Base-by-base conservation (phyloP, 2,797 vertebrate genomes). In the Channallabes apus region DNA sequence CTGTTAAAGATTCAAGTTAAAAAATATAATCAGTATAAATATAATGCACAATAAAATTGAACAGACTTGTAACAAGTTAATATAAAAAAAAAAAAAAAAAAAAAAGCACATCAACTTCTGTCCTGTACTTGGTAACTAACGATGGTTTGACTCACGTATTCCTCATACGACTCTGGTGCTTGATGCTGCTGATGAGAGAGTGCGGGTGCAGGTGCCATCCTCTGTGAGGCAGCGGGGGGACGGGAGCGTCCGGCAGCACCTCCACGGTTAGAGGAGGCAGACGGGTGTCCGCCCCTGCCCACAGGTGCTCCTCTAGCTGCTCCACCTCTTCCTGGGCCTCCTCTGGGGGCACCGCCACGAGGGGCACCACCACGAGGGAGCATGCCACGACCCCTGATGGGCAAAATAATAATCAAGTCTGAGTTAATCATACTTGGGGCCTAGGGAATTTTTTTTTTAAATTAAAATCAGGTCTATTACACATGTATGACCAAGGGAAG, bases 151-250 rank as follows among this genome's bases (percentile, higher is more conserved):
- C 97, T 96, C 93, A 99, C 98, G 88, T 99, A 99, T 91, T 98
- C 98, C 41, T 98, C 97, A 1, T 99, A 99, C 82, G 92, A 90
- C 27, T 99, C 97, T 1, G 96, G 3, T 94, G 91, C 38, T 94
- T 89, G 97, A 80, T 97, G 93, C 14, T 94, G 94, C 83, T 95
- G 95, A 86, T 88, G 96, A 90, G 88, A 96, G 93, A 91, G 95
- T 90, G 91, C 92, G 0, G 91, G 27, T 20, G 94, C 84, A 0
- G 95, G 95, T 0, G 95, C 95, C 96, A 98, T 99, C 90, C 97
- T 97, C 81, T 96, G 96, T 41, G 96, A 93, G 3, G 92, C 87
- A 0, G 96, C 71, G 29, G 96, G 96, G 6, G 96, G 96, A 56
- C 97, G 96, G 2, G 97, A 96, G 72, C 98, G 95, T 11, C 95